Base-by-base conservation (phyloP, 1,140 invertebrate species). In the Condylostylus longicornis region DNA sequence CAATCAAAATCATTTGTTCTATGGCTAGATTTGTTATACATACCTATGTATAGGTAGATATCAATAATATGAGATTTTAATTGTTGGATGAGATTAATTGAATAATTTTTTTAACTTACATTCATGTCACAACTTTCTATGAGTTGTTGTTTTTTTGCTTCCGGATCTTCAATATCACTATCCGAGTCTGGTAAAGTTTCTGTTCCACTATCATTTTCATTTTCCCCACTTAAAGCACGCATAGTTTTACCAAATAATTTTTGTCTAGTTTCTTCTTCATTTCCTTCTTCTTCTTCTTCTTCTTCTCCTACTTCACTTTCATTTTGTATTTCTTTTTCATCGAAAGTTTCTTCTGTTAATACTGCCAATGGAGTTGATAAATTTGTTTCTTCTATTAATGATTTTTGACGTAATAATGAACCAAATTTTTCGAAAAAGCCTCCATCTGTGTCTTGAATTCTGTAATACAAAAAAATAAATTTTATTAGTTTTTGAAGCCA, bases 361-460 rank as follows among this genome's bases (percentile, higher is more conserved):
- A 67, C 61, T 20, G 67, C 67, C 33, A 70, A 43, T 0, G 67
- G 65, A n/a, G 65, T 68, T 3, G 65, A 57, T 34, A 68, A 62
- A 27, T 62, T 56, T 40, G 57, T 40, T 8, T 68, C 68, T 6
- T 68, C 67, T 21, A 60, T 63, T 37, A 62, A 59, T 8, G 66
- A 70, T 30, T 69, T 71, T 53, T 80, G 75, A n/a, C 72, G 72
- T 20, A 82, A 53, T 12, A 81, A 58, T 0, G 74, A 77, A 1
- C 80, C 79, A 47, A 82, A 78, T 43, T 75, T 79, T 51, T 84
- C 80, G 51, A 84, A 84, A 50, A 83, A 84, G 21, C 79, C 73
- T 44, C 75, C 77, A 56, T 84, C 79, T 4, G 76, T 64, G 62
- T 81, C 74, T 62, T 81, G 78, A 38, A 82, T 70, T 62, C 79